Percentiles rank a stretch among this genome's conserved stretches.
phyloP scores from a whole-genome alignment of 2,888 invertebrate genomes.

The Ceramica pisi region DNA sequence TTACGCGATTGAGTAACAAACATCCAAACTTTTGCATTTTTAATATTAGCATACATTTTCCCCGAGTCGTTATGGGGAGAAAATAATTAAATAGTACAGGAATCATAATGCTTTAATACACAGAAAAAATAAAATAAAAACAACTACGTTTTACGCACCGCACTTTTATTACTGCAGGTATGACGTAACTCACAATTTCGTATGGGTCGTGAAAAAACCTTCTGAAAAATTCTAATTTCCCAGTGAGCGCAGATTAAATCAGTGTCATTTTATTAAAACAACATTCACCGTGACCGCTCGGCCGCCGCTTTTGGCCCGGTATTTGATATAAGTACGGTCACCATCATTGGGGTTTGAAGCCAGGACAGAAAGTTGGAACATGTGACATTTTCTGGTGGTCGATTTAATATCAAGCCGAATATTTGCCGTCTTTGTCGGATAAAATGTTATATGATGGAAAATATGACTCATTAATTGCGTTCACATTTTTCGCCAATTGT shows the following conservation, averaged over 20 bases:
- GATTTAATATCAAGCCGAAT: no score
- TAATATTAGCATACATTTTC: neutral
- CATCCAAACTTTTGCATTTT: no score
- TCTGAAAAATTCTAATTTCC: constrained; percentile 60
- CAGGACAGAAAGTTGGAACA: constrained; percentile 22
- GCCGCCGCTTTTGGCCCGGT: constrained; percentile 61
- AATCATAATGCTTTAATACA: neutral
- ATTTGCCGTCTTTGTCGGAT: no score
- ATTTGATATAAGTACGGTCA: constrained; percentile 70
- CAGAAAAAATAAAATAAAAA: neutral
- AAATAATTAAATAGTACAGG: neutral
- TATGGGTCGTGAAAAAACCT: constrained; percentile 45
- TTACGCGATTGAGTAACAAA: no score
- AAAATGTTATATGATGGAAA: no score
- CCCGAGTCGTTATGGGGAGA: neutral
- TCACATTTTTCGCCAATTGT: no score
- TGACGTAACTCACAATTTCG: constrained; percentile 44
- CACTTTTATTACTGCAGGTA: constrained; percentile 42
- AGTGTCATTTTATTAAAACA: constrained; percentile 68
- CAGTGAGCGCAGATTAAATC: constrained; percentile 62
- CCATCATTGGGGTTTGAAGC: constrained; percentile 29
- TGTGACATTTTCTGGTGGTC: neutral
- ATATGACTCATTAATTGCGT: no score
- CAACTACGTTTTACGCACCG: neutral
- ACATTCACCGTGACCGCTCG: constrained; percentile 65